A percentile compares a stretch with the other conserved stretches of the same genome.
Evolutionary conservation across 2,113 vertebrate species (phyloP).

Genomic region (Nymphicus hollandicus): DNA sequence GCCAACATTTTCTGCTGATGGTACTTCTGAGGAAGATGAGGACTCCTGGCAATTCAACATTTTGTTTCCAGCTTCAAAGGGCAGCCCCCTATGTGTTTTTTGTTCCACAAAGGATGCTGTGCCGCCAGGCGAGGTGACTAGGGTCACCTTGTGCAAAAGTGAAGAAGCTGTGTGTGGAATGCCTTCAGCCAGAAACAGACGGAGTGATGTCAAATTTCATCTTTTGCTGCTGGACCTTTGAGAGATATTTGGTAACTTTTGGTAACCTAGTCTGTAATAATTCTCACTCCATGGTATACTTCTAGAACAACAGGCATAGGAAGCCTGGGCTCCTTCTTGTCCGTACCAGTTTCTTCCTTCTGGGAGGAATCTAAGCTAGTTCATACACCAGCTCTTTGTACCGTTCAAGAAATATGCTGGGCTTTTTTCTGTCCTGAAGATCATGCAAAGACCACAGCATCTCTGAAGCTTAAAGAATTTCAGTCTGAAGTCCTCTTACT

Average conservation of each 20-base stretch:
- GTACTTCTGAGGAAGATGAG: not conserved
- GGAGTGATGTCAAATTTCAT: not conserved
- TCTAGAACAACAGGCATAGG: not conserved
- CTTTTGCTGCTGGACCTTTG: not conserved
- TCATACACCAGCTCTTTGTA: not conserved
- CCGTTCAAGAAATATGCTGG: not conserved
- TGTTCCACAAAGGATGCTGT: not conserved
- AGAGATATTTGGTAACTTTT: not conserved
- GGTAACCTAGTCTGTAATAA: rapidly evolving
- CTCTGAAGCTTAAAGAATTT: not conserved
- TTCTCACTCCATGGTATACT: not conserved
- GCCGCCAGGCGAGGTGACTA: rapidly evolving
- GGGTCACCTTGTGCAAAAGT: not conserved
- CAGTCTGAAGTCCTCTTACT: not conserved
- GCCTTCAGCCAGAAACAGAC: not conserved
- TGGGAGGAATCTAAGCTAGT: not conserved
- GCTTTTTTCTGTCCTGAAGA: not conserved
- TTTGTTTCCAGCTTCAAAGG: not conserved
- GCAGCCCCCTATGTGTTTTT: not conserved
- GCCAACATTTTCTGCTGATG: not conserved
- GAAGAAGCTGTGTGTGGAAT: not conserved
- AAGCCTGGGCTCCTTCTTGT: not conserved
- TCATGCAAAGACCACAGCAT: not conserved
- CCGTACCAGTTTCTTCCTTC: not conserved
- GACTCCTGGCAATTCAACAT: not conserved